Evolutionary conservation across 2,797 vertebrate genomes (phyloP).

Genomic region (Arvicola amphibius): DNA sequence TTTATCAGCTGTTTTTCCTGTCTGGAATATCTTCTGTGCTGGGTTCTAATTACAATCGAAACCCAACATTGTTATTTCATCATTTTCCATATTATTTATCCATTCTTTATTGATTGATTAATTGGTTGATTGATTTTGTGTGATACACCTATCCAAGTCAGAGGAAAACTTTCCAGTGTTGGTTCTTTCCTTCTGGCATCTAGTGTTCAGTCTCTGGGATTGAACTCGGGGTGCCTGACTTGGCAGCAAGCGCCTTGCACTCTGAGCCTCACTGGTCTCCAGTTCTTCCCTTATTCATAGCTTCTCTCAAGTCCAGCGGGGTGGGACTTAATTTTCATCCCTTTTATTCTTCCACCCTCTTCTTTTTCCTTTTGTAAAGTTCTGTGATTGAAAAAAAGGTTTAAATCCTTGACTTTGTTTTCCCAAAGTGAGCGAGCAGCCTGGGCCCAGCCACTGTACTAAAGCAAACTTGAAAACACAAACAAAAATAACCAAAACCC

Average conservation of each 20-base stretch:
- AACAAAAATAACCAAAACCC: slow-evolving; percentile 75
- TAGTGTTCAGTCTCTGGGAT: neutral
- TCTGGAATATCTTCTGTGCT: neutral
- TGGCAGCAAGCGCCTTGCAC: neutral
- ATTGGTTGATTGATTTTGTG: too few species aligned
- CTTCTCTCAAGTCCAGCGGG: neutral
- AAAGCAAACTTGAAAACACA: slow-evolving; percentile 75
- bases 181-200: too few species aligned
- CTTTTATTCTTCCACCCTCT: neutral
- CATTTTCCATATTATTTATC: too few species aligned
- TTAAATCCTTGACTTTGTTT: neutral
- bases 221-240: neutral
- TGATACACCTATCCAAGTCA: neutral
- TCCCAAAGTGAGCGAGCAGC: slow-evolving; percentile 45
- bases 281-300: neutral
- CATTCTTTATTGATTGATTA: too few species aligned
- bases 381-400: slow-evolving; percentile 19
- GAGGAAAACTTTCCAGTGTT: neutral
- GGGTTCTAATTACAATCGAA: neutral
- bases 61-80: neutral
- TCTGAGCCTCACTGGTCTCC: neutral
- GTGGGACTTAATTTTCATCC: neutral
- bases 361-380: slow-evolving; percentile 51
- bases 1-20: slow-evolving; percentile 6
- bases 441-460: slow-evolving; percentile 58